phyloP scores from a whole-genome alignment of 2,797 vertebrate genomes.

The Sebastes iracundus region DNA sequence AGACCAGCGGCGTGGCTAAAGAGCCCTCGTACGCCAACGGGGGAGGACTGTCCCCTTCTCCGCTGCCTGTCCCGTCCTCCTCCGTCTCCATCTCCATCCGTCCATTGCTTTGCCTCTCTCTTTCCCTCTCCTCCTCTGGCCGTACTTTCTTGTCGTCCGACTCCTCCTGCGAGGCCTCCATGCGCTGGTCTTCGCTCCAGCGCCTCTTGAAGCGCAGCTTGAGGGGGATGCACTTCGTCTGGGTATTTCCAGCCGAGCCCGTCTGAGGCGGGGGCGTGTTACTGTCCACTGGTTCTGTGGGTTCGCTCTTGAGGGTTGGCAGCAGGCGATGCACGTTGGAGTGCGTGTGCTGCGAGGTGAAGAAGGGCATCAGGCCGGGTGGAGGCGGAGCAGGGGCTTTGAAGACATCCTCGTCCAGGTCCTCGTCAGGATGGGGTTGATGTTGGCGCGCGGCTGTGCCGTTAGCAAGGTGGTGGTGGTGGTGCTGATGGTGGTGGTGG shows the following conservation, averaged over 20 bases:
- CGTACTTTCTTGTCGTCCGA: slow-evolving; percentile 90
- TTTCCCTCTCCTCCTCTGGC: slow-evolving; percentile 73
- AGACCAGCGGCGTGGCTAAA: slow-evolving; percentile 50
- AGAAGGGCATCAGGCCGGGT: slow-evolving; percentile 75
- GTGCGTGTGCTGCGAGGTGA: slow-evolving; percentile 62
- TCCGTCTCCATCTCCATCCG: slow-evolving; percentile 71
- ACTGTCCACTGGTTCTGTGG: slow-evolving; percentile 59
- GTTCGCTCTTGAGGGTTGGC: slow-evolving; percentile 75
- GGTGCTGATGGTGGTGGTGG: slow-evolving; percentile 62
- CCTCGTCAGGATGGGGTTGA: slow-evolving; percentile 77
- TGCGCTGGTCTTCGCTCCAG: slow-evolving; percentile 93
- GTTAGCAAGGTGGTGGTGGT: slow-evolving; percentile 69
- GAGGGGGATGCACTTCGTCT: slow-evolving; percentile 89
- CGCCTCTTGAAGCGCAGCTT: slow-evolving; percentile 94
- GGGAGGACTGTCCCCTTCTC: slow-evolving; percentile 76
- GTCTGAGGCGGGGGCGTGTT: slow-evolving; percentile 60
- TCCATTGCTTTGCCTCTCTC: slow-evolving; percentile 65
- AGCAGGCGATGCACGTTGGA: slow-evolving; percentile 47
- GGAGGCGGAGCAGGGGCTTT: slow-evolving; percentile 88
- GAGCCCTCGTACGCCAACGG: slow-evolving; percentile 66
- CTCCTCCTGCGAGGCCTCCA: slow-evolving; percentile 86
- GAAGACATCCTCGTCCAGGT: slow-evolving; percentile 92
- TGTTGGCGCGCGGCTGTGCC: slow-evolving; percentile 58
- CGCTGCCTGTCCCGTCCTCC: slow-evolving; percentile 71
- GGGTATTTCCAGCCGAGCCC: slow-evolving; percentile 20